Base-by-base conservation (phyloP, 2,113 vertebrate species). In the Gadus macrocephalus region DNA sequence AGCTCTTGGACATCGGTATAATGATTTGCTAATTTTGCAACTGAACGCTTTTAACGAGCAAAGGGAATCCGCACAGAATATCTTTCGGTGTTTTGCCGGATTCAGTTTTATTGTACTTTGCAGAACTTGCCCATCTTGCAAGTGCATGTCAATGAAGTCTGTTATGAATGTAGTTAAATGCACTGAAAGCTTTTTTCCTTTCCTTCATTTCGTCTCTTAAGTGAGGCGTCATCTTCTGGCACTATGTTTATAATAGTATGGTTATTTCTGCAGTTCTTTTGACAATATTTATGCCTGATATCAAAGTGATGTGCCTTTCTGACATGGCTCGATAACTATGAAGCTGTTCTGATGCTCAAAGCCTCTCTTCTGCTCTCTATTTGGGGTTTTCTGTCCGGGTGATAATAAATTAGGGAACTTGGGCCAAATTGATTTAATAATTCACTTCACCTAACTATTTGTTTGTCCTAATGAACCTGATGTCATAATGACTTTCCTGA, bases 111-210 rank as follows among this genome's bases (percentile, higher is more conserved):
- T 85, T 84, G 78, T 73, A 71, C 68, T 75, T 80, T 76, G 73
- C 80, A 78, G 73, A 78, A 77, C 66, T 67, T 80, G 70, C 80
- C 87, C 81, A 85, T 82, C 83, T 80, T 80, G 76, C 86, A 88
- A 86, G 84, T 83, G 87, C 80, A 83, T 89, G 82, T 89, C 90
- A 82, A 86, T 85, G 75, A 88, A 79, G 84, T 77, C 81, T 75
- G 82, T 91, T 81, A 79, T 91, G 91, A 93, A 92, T 93, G 92
- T 93, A 92, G 89, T 90, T 89, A 86, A 78, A 90, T 90, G 90
- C 91, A 92, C 90, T 91, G 89, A 92, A 90, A 85, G 84, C 77
- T 70, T 77, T 75, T 71, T 15, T 53, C 53, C 1, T 22, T 59
- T 38, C 68, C 71, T 77, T 68, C 79, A 71, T 73, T 72, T 38